Percentiles rank a stretch among this genome's conserved stretches.
phyloP scores from a whole-genome alignment of 1,140 invertebrate species.

The Heliconius eleuchia region DNA sequence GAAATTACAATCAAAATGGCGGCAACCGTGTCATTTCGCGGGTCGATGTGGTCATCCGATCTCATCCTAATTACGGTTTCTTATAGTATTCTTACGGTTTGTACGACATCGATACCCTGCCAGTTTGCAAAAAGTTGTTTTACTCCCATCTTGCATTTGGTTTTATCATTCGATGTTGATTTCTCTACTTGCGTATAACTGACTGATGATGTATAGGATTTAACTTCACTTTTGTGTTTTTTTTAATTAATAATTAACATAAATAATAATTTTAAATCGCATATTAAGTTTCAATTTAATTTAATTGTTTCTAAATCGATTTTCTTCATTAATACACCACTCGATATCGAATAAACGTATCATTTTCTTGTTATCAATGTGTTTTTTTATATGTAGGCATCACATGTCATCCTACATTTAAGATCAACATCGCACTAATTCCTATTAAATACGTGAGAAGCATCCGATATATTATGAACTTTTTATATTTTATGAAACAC shows the following conservation, averaged over 20 bases:
- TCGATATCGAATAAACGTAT: not conserved
- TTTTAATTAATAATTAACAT: not conserved
- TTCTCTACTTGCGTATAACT: not conserved
- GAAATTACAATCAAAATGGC: slow-evolving; percentile 58
- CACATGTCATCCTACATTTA: not conserved
- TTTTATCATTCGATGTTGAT: slow-evolving; percentile 17
- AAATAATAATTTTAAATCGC: not conserved
- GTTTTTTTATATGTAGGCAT: not conserved
- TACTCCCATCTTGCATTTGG: slow-evolving; percentile 11
- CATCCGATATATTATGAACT: not conserved
- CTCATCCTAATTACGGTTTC: slow-evolving; percentile 52
- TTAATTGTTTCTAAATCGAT: not conserved
- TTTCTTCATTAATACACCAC: not conserved
- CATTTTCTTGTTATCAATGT: not conserved
- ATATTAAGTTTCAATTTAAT: not conserved
- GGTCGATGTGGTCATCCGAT: slow-evolving; percentile 46
- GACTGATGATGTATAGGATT: not conserved
- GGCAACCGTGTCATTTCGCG: slow-evolving; percentile 63
- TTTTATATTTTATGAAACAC: slow-evolving; percentile 20
- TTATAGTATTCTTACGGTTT: slow-evolving; percentile 48
- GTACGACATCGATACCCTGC: slow-evolving; percentile 37
- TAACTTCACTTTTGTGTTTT: not conserved
- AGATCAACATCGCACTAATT: slow-evolving; percentile 10
- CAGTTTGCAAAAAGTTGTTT: slow-evolving; percentile 28
- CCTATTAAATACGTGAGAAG: slow-evolving; percentile 17